Conservation (phyloP, 2,797 vertebrate genomes). For the Decapterus maruadsi region DNA sequence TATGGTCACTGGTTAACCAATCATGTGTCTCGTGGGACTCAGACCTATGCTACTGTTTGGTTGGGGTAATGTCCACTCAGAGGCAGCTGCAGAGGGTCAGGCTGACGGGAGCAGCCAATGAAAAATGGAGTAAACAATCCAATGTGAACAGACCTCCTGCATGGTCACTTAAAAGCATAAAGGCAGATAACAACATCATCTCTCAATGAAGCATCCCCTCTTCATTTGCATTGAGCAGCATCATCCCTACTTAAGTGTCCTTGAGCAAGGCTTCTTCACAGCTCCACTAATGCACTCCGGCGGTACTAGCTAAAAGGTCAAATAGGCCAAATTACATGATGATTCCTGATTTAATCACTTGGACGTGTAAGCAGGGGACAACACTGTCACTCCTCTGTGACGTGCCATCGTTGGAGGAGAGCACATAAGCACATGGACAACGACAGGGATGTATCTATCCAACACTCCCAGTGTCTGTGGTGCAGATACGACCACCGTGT, state of each 20-base stretch:
- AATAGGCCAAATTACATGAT: background rate
- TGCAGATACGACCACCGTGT: slow-evolving; percentile 4
- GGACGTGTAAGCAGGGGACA: background rate
- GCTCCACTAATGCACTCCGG: background rate
- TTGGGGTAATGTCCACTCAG: slow-evolving; percentile 42
- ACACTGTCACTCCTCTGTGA: background rate
- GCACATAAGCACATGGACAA: background rate
- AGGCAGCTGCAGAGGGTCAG: slow-evolving; percentile 38
- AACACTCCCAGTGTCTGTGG: background rate
- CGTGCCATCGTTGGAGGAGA: background rate
- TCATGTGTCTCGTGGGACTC: slow-evolving; percentile 46
- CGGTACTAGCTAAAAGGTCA: background rate
- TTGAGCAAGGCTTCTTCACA: slow-evolving; percentile 29
- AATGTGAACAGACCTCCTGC: slow-evolving; percentile 11
- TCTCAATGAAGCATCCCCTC: background rate
- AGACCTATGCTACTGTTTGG: slow-evolving; percentile 58
- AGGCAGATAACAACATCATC: background rate
- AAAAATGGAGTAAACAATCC: slow-evolving; percentile 47
- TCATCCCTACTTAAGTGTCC: slow-evolving; percentile 39
- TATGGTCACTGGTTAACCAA: slow-evolving; percentile 64
- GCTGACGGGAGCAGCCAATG: slow-evolving; percentile 37
- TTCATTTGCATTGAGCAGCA: slow-evolving; percentile 2
- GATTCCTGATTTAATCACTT: background rate
- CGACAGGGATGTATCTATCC: background rate
- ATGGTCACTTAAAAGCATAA: background rate